These are phyloP conservation scores for Anguilla pacifica DNA, from an alignment of 2,797 vertebrate species.

Conservation along the genomic window DNA sequence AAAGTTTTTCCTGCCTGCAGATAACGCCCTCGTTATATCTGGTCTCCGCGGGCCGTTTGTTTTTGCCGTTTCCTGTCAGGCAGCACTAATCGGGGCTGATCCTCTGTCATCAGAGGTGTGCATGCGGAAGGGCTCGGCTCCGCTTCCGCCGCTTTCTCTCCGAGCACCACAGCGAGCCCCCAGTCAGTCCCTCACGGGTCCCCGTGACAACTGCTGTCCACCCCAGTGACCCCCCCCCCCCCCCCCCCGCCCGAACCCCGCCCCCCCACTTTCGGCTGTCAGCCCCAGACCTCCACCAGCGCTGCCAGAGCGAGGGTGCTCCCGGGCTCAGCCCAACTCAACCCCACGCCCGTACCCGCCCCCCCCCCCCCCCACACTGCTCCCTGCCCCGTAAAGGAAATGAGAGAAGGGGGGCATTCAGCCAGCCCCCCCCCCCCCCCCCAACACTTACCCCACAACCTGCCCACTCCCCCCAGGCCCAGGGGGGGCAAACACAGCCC, in stretches of 20 bases:
- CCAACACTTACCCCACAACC: background rate
- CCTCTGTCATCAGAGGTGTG: background rate
- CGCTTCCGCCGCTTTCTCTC: background rate
- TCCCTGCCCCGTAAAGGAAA: background rate
- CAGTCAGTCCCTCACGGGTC: background rate
- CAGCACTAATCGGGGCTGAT: background rate
- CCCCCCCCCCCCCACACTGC: background rate
- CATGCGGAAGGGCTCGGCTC: background rate
- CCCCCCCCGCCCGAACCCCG: too few species aligned
- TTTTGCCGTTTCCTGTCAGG: slow-evolving; percentile 4
- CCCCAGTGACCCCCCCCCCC: background rate
- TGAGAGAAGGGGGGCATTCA: background rate
- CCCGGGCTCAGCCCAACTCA: background rate
- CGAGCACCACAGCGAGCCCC: background rate
- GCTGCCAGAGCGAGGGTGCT: background rate
- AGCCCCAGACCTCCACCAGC: background rate
- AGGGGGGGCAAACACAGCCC: background rate
- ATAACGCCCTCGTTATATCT: background rate
- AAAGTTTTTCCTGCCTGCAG: background rate
- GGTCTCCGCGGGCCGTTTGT: slow-evolving; percentile 1
- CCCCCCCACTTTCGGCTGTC: background rate
- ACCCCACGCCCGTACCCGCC: background rate
- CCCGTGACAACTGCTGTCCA: background rate
- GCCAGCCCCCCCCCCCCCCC: background rate
- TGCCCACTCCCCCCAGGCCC: background rate